Evolutionary conservation across 2,113 vertebrate species (phyloP).

Genomic region (Onychorhynchus coronatus): DNA sequence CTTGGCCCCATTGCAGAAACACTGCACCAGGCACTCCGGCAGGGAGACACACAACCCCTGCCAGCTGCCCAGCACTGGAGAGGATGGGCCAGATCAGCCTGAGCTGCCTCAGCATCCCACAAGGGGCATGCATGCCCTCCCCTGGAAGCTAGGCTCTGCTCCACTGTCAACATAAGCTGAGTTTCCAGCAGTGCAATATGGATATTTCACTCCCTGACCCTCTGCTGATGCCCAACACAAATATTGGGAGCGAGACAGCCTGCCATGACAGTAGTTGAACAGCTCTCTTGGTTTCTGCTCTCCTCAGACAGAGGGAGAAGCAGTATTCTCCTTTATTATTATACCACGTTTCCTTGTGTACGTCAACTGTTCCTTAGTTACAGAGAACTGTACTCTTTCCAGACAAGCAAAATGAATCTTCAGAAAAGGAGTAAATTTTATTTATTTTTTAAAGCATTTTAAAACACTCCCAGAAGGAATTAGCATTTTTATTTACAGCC

Average conservation of each 20-base stretch:
- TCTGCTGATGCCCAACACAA: background rate
- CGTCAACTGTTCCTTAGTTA: constrained; percentile 58
- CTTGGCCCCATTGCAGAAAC: background rate
- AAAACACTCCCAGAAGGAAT: constrained; percentile 8
- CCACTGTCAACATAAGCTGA: background rate
- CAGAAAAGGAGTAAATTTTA: background rate
- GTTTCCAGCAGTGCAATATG: background rate
- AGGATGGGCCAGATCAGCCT: background rate
- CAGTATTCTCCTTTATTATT: constrained; percentile 44
- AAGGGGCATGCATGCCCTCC: fast-evolving
- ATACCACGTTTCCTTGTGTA: constrained; percentile 56
- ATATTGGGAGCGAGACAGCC: background rate
- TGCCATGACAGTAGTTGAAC: background rate
- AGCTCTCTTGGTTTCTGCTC: background rate
- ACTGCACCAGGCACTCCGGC: fast-evolving
- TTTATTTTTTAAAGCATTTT: constrained; percentile 5
- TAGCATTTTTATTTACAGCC: constrained; percentile 35
- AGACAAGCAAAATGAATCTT: constrained; percentile 42
- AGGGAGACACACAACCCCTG: fast-evolving
- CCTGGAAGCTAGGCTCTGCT: background rate
- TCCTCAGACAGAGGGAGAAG: background rate
- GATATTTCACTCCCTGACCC: background rate
- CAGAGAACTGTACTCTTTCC: constrained; percentile 30
- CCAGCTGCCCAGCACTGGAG: background rate
- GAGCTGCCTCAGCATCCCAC: background rate